Evolutionary conservation across 2,888 invertebrate species (phyloP).

Genomic region (Chironomus riparius): DNA sequence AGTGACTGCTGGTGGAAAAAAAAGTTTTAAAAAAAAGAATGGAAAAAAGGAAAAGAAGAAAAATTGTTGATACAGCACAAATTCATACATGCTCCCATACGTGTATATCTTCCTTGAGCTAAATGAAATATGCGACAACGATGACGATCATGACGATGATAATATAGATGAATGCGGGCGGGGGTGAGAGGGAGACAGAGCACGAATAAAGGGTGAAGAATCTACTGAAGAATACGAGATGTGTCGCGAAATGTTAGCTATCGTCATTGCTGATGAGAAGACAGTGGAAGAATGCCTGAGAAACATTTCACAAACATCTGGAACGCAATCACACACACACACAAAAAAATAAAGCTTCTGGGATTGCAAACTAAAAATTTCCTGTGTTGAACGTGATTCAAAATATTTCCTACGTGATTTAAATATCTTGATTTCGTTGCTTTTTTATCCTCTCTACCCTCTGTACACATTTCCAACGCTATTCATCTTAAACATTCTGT

Average conservation of each 20-base stretch:
- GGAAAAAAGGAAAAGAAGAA: background rate
- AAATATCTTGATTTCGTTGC: constrained; percentile 17
- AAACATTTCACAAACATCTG: constrained; percentile 5
- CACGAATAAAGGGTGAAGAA: too few species aligned
- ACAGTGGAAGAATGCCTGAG: background rate
- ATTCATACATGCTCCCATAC: background rate
- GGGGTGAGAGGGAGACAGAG: too few species aligned
- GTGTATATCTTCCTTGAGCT: too few species aligned
- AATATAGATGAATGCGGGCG: background rate
- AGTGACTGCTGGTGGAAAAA: constrained; percentile 16
- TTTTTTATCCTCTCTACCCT: too few species aligned
- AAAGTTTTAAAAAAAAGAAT: background rate
- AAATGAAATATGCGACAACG: background rate
- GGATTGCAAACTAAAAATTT: constrained; percentile 27
- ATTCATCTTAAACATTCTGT: background rate
- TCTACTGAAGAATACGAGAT: too few species aligned
- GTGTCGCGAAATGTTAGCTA: background rate
- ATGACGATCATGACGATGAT: background rate
- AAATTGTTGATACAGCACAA: background rate
- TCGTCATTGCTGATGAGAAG: background rate
- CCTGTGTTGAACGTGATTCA: constrained; percentile 26
- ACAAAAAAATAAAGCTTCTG: constrained; percentile 13
- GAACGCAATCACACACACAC: constrained; percentile 23
- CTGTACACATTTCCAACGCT: background rate
- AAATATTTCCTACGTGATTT: constrained; percentile 26